Evolutionary conservation across 2,797 vertebrate species (phyloP).

Genomic region (Avahi laniger): DNA sequence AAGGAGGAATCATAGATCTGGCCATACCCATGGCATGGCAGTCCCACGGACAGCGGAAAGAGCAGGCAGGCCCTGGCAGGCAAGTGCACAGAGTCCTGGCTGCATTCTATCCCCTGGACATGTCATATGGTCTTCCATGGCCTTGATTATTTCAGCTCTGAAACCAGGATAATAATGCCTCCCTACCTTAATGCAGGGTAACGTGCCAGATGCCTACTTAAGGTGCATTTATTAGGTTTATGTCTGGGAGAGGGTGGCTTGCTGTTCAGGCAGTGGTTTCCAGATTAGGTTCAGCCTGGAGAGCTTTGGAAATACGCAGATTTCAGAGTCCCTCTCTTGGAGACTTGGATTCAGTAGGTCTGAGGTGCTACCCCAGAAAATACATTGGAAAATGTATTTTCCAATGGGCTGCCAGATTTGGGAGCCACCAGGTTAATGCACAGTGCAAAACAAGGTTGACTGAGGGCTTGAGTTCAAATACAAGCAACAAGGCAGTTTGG

Average conservation of each 20-base stretch:
- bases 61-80: neutral
- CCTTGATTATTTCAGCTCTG: neutral
- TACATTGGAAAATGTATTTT: neutral
- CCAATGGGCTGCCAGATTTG: neutral
- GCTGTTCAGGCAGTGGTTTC: neutral
- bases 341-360: neutral
- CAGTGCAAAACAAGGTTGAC: neutral
- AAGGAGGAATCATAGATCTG: neutral
- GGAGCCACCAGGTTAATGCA: neutral
- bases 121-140: neutral
- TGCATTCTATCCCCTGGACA: neutral
- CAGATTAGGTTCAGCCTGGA: neutral
- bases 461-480: neutral
- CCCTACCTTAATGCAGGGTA: neutral
- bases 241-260: neutral
- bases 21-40: rapidly evolving
- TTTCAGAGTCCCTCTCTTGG: neutral
- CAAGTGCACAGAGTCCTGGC: neutral
- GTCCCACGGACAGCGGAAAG: neutral
- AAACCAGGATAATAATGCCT: neutral
- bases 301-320: neutral
- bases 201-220: neutral
- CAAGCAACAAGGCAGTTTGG: neutral
- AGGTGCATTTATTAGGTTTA: neutral
- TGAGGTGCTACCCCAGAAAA: neutral